These are phyloP conservation scores for Zonitis immaculata DNA, from an alignment of 2,888 invertebrate species.

Conservation along the genomic window DNA sequence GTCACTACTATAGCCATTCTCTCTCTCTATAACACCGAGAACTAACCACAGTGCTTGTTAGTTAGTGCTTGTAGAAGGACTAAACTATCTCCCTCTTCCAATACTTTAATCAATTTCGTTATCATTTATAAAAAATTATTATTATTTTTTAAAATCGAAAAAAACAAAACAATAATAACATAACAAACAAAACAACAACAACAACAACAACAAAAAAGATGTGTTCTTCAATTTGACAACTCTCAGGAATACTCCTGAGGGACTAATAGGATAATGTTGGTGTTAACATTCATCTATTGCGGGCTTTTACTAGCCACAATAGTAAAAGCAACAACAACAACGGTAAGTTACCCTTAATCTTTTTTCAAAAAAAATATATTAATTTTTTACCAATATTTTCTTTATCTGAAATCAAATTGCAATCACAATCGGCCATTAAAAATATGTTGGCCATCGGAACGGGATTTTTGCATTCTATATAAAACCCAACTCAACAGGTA, in stretches of 20 bases:
- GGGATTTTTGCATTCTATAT: slow-evolving; percentile 1
- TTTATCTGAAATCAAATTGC: background rate
- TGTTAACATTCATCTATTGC: slow-evolving; percentile 16
- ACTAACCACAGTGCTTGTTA: slow-evolving; percentile 10
- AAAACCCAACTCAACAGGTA: background rate
- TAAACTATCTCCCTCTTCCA: no score
- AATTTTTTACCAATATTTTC: no score
- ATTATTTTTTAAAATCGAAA: no score
- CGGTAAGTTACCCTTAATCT: slow-evolving; percentile 14
- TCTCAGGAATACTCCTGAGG: slow-evolving; percentile 3
- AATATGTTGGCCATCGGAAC: background rate
- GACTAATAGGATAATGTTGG: slow-evolving; percentile 20
- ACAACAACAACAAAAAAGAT: background rate
- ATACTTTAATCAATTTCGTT: no score
- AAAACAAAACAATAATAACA: no score
- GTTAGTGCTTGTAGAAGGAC: background rate
- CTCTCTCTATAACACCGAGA: no score
- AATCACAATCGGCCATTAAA: slow-evolving; percentile 1
- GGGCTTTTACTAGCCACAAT: slow-evolving; percentile 17
- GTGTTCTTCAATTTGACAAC: slow-evolving; percentile 11
- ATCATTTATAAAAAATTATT: no score
- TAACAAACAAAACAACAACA: no score
- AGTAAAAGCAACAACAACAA: slow-evolving; percentile 8
- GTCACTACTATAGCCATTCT: slow-evolving; percentile 3
- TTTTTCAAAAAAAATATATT: no score